Evolutionary conservation across 2,797 vertebrate genomes (phyloP), one percentile per base, ranked within the genome.

Genomic region (Sebastes taczanowskii): DNA sequence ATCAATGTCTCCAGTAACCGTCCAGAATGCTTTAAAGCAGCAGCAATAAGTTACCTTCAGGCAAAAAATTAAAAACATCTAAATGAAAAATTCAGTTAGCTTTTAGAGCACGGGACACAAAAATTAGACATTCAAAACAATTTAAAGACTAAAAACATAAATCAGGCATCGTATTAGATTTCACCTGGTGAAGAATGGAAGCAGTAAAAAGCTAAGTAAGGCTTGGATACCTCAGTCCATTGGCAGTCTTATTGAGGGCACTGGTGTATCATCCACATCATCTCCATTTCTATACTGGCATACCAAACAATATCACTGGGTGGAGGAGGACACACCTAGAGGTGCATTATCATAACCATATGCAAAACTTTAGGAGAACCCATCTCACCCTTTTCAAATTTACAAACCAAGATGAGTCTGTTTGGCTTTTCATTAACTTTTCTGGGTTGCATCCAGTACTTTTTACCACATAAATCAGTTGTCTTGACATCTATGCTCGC

Each of bases 231-330:
- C 18, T 79, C 66, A 64, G 77, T 83, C 35, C 18, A 32, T 80
- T 86, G 79, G 78, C 78, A 81, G 72, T 81, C 63, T 71, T 56
- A 70, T 49, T 35, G 70, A 80, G 71, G 78, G 55, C 69, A 80
- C 52, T 35, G 27, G 29, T 18, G 4, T 32, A 25, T 77, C 53
- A 59, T 79, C 71, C 42, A 53, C 49, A 29, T 60, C 25, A 30
- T 46, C 52, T 81, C 30, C 34, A 70, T 34, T 74, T 85, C 8
- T 69, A 22, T 7, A 72, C 67, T 77, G 59, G 32, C 61, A 58
- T 6, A 58, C 32, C 56, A 63, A 73, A 70, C 13, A 32, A 49
- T 8, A 68, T 29, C 2, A 25, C 11, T 4, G 61, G 22, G 23
- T 18, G 8, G 34, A 80, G 52, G 67, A 10, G 11, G 62, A 52